Percentiles rank a stretch among this genome's conserved stretches.
These are phyloP conservation scores for Gryllus bimaculatus DNA, from an alignment of 1,140 invertebrate genomes.

Conservation along the genomic window DNA sequence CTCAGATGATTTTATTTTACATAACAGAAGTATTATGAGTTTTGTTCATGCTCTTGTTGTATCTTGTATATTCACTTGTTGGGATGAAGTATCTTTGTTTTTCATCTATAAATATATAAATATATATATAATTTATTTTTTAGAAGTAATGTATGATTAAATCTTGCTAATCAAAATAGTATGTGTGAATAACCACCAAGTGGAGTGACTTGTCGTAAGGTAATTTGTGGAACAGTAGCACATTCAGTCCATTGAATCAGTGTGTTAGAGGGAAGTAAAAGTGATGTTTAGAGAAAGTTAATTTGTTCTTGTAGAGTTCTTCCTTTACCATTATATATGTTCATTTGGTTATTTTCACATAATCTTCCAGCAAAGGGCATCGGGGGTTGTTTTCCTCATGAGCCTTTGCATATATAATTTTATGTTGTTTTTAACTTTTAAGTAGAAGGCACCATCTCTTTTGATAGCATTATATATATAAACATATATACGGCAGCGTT, in stretches of 20 bases:
- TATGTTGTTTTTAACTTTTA: neutral
- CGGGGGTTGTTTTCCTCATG: neutral
- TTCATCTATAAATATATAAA: neutral
- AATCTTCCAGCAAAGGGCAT: neutral
- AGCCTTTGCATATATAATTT: neutral
- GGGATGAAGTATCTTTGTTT: neutral
- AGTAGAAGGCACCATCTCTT: neutral
- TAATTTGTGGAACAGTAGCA: neutral
- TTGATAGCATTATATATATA: neutral
- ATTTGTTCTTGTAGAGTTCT: neutral
- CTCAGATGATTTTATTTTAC: neutral
- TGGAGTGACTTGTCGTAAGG: neutral
- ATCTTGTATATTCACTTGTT: neutral
- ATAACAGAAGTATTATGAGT: neutral
- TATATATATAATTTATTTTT: neutral
- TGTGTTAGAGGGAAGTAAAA: neutral
- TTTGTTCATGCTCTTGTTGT: neutral
- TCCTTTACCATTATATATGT: neutral
- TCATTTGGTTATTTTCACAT: neutral
- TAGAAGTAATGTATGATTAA: neutral
- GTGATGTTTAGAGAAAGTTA: neutral
- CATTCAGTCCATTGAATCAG: neutral
- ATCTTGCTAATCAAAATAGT: neutral
- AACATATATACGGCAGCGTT: neutral
- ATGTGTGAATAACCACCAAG: neutral